A percentile compares a stretch with the other conserved stretches of the same genome.
Conservation (phyloP, 2,888 invertebrate genomes). For the Lasioglossum leucozonium region DNA sequence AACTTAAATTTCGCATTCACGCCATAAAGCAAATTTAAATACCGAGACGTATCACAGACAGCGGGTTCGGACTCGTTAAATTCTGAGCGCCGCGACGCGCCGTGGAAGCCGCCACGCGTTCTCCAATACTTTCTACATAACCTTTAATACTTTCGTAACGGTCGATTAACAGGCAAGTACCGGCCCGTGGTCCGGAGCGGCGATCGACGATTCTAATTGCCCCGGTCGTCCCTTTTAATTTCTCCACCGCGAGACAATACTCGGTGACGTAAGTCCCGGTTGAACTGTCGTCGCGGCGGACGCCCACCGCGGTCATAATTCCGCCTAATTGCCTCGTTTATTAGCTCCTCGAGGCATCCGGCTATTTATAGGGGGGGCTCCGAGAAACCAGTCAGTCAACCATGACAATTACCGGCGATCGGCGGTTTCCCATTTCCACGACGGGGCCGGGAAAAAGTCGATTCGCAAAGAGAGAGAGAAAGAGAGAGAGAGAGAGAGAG, state of each 20-base stretch:
- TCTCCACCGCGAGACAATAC: slow-evolving; percentile 57
- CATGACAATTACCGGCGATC: slow-evolving; percentile 13
- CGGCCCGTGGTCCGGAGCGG: slow-evolving; percentile 20
- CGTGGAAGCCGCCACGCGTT: not conserved
- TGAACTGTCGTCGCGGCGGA: slow-evolving; percentile 60
- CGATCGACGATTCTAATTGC: slow-evolving; percentile 66
- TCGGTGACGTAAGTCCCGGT: slow-evolving; percentile 71
- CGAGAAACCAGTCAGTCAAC: slow-evolving; percentile 31
- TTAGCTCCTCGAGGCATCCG: slow-evolving; percentile 70
- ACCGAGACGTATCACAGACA: not conserved
- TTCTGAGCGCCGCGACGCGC: not conserved
- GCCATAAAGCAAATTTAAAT: not conserved
- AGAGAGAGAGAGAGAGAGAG: not conserved
- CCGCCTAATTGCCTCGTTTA: slow-evolving; percentile 78
- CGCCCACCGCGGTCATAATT: slow-evolving; percentile 78
- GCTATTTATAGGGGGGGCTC: slow-evolving; percentile 65
- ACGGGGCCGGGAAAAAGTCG: slow-evolving; percentile 32
- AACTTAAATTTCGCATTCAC: slow-evolving; percentile 4
- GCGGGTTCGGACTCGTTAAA: not conserved
- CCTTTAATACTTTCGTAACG: slow-evolving; percentile 24
- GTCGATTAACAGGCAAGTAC: slow-evolving; percentile 36
- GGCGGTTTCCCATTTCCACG: slow-evolving; percentile 20
- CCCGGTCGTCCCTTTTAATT: slow-evolving; percentile 73
- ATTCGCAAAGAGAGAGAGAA: not conserved
- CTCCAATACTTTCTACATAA: not conserved